phyloP scores from a whole-genome alignment of 2,113 vertebrate genomes.

The Marcusenius ussheri region DNA sequence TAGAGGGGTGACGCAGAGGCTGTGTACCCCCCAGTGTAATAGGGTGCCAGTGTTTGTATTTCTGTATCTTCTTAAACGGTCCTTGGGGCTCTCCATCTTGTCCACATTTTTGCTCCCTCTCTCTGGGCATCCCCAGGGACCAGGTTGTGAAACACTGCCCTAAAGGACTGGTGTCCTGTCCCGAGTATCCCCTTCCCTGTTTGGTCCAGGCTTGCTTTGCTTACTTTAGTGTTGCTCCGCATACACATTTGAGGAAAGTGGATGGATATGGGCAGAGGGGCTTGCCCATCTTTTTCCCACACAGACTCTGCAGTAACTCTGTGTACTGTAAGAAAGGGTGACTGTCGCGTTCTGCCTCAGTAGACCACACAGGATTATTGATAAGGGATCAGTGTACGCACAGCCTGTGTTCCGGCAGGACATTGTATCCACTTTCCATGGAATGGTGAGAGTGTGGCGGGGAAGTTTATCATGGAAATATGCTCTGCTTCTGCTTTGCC shows the following conservation, averaged over 20 bases:
- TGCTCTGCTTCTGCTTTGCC: conserved; percentile 17
- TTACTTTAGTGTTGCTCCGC: background rate
- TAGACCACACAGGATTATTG: conserved; percentile 9
- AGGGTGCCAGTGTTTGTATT: background rate
- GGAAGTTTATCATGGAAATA: background rate
- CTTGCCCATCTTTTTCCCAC: background rate
- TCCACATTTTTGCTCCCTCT: background rate
- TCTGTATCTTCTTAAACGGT: background rate
- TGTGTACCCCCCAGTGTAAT: background rate
- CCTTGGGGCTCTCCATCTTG: background rate
- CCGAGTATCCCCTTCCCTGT: background rate
- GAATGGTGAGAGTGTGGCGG: background rate
- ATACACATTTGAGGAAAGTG: background rate
- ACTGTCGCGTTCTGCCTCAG: background rate
- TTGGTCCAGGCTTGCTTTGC: background rate
- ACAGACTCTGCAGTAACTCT: background rate
- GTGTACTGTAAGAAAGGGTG: background rate
- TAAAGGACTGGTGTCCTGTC: background rate
- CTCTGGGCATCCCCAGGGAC: background rate
- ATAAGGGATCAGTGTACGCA: background rate
- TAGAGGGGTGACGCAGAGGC: background rate
- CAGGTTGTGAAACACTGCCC: background rate
- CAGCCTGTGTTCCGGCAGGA: background rate
- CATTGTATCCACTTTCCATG: background rate
- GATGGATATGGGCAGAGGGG: background rate